phyloP scores from a whole-genome alignment of 2,113 vertebrate genomes.

The Tachuris rubrigastra region DNA sequence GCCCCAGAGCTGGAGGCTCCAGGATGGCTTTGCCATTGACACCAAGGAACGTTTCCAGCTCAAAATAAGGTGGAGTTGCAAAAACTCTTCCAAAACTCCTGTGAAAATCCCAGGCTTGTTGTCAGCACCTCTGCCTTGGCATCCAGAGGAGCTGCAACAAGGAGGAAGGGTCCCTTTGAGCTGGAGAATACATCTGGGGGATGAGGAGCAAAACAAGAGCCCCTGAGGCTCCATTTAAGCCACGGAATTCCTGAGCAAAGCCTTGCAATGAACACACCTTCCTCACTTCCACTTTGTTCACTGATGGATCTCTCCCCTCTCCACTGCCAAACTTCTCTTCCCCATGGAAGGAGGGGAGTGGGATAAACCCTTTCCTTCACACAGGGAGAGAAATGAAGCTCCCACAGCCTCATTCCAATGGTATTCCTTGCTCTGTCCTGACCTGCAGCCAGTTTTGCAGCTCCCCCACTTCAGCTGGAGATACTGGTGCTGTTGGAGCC shows the following conservation, averaged over 20 bases:
- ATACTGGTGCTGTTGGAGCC: not conserved
- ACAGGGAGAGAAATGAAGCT: not conserved
- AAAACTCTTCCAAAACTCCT: not conserved
- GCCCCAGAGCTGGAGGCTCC: not conserved
- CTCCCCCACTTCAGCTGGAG: not conserved
- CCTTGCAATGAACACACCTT: not conserved
- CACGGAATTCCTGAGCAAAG: not conserved
- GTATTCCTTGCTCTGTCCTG: not conserved
- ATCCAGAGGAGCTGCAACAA: not conserved
- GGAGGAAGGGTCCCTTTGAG: not conserved
- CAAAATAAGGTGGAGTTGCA: not conserved
- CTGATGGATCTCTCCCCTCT: not conserved
- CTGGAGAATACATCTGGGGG: not conserved
- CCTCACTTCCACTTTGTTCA: not conserved
- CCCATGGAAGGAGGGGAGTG: fast-evolving
- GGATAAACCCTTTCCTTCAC: not conserved
- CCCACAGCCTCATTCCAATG: not conserved
- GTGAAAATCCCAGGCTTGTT: not conserved
- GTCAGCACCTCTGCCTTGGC: not conserved
- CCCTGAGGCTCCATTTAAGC: not conserved
- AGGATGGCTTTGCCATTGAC: not conserved
- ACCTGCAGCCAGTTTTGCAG: not conserved
- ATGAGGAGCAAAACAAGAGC: not conserved
- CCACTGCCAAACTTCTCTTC: not conserved
- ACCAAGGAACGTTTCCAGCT: fast-evolving